phyloP scores from a whole-genome alignment of 64 coral and sea anemone species.

The Dendronephthya gigantea region DNA sequence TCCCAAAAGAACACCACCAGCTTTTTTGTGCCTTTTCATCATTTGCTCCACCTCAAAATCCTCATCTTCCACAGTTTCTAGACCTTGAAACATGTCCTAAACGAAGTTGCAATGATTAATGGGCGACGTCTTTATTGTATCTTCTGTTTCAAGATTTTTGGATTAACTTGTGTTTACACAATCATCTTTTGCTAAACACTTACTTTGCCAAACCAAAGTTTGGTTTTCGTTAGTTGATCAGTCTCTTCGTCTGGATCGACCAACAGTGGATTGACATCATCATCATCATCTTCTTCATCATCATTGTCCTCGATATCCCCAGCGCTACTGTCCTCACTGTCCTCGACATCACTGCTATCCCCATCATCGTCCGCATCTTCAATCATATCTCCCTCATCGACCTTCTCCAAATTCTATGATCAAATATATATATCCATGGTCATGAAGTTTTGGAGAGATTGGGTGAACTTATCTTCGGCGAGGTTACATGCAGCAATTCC shows the following conservation, averaged over 20 bases:
- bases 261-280: constrained; percentile 61
- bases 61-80: constrained; percentile 86
- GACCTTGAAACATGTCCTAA: constrained; percentile 77
- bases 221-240: constrained; percentile 49
- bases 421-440: background rate
- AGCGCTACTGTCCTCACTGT: background rate
- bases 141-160: background rate
- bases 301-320: constrained; percentile 24
- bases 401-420: constrained; percentile 64
- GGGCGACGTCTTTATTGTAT: background rate
- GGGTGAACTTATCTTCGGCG: too few species aligned
- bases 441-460: too few species aligned
- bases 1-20: constrained; percentile 62
- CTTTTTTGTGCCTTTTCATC: constrained; percentile 68
- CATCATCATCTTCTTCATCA: background rate
- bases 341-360: background rate
- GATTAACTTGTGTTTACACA: background rate
- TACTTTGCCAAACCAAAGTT: constrained; percentile 94
- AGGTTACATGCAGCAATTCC: too few species aligned
- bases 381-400: constrained; percentile 32
- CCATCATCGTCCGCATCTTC: constrained; percentile 24
- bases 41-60: constrained; percentile 80
- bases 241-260: constrained; percentile 41
- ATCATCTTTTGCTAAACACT: background rate
- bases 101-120: background rate